Evolutionary conservation across 2,113 vertebrate genomes (phyloP), one percentile per base, ranked within the genome.

Genomic region (Platichthys stellatus): DNA sequence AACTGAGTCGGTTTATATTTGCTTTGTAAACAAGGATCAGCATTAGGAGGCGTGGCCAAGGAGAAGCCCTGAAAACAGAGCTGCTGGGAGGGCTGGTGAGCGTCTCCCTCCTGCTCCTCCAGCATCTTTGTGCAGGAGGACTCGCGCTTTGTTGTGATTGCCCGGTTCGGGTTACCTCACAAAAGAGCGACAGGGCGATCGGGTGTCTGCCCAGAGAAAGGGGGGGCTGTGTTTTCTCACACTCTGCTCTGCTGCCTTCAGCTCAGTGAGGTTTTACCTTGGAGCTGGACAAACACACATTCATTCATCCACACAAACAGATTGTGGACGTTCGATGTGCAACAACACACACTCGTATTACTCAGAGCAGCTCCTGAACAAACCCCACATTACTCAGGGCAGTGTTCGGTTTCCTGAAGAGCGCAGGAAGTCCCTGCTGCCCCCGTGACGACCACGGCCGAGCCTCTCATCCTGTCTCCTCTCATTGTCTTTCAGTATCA

Each of bases 71-170:
- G 28, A 5, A 31, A 31, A 31, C 4, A 31, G 5, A 31, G 5
- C 28, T 31, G 28, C 28, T 31, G 28, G 28, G 28, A 31, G 70
- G 64, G 5, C 45, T 35, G 14, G n/a, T 57, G n/a, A 74, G 53
- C 63, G 66, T 60, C 53, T 62, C 62, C 54, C 58, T 20, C 62
- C 58, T n/a, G 45, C 56, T 58, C 57, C 51, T 85, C 69, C 61
- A 79, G 74, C 74, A 81, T 86, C 86, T 92, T 90, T 90, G 86
- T 93, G 84, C 72, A 18, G 47, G 10, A 69, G 76, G 57, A 82
- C 76, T 78, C 76, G n/a, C 66, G 75, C 89, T 92, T 93, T 95
- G 92, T 93, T 94, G 85, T 88, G 83, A 91, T 92, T 47, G 82
- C 85, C 64, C 60, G 88, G 83, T 87, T 94, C 83, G 28, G 54